Base-by-base conservation (phyloP, 2,797 vertebrate species). In the Lagorchestes hirsutus region DNA sequence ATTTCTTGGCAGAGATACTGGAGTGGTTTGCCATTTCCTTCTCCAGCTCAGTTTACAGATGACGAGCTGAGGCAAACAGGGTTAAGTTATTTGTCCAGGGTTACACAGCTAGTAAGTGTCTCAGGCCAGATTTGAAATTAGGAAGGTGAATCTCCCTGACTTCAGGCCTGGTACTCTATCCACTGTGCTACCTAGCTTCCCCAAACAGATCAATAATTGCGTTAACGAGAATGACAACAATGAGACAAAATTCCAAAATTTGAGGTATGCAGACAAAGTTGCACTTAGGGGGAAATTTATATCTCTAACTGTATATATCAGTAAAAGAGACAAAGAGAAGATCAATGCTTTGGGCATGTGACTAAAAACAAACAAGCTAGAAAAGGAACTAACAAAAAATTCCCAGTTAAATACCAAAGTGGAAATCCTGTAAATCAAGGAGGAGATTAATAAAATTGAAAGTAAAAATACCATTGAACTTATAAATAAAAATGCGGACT, bases 71-170 rank as follows among this genome's bases (percentile, higher is more conserved):
- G 12, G 31, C 12, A 62, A 59, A 62, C 59, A 62, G 28, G n/a
- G n/a, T 74, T 22, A 74, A 74, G n/a, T 40, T n/a, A 74, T 16
- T 22, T 74, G n/a, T n/a, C n/a, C 67, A 74, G 67, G 67, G n/a
- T 74, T 18, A 40, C 16, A 67, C 34, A n/a, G 34, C 34, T 67
- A n/a, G 62, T 74, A 74, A 74, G 62, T 34, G 9, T 24, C 62
- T 91, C 62, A 93, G 31, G 92, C 57, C 14, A 82, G 93, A 29
- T 97, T 96, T 95, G 93, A 96, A 82, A 95, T 18, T 91, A 95
- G 93, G 56, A 67, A 67, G 62, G n/a, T 67, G 14, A 67, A 62
- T 92, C 9, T 62, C 59, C 93, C 34, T 93, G 55, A 6, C 91
- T 34, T 24, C 8, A 54, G 18, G 0, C 0, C 18, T 10, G 3